phyloP scores from a whole-genome alignment of 2,797 vertebrate genomes.

The Onychomys leucogaster region DNA sequence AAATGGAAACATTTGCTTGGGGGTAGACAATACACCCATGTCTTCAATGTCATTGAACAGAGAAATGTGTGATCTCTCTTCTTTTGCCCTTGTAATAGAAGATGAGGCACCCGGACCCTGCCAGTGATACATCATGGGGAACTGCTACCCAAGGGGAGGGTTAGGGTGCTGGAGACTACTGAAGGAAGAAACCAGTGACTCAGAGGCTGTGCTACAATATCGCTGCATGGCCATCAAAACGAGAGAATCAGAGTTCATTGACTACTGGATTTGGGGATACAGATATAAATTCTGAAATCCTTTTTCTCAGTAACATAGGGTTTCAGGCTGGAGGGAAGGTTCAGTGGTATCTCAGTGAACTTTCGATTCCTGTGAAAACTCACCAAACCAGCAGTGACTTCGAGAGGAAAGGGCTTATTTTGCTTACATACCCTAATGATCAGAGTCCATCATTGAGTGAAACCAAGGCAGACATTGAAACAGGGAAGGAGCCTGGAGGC shows the following conservation, averaged over 20 bases:
- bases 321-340: background rate
- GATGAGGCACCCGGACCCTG: background rate
- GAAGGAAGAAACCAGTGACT: background rate
- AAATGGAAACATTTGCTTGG: background rate
- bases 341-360: background rate
- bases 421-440: too few relatives aligned
- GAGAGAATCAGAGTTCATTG: background rate
- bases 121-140: background rate
- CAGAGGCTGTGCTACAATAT: background rate
- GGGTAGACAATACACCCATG: too few relatives aligned
- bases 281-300: slow-evolving; percentile 28
- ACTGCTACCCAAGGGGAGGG: background rate
- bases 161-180: background rate
- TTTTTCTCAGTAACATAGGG: background rate
- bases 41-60: background rate
- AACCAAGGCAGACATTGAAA: background rate
- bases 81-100: background rate
- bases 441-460: background rate
- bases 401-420: background rate
- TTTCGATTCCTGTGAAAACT: background rate
- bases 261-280: slow-evolving; percentile 35
- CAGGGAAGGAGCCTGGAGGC: background rate
- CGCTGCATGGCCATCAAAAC: background rate
- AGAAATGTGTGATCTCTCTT: background rate
- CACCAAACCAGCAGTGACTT: background rate